These are phyloP conservation scores for Chaetogeoica ovagalla DNA, from an alignment of 2,888 invertebrate genomes.

Conservation along the genomic window DNA sequence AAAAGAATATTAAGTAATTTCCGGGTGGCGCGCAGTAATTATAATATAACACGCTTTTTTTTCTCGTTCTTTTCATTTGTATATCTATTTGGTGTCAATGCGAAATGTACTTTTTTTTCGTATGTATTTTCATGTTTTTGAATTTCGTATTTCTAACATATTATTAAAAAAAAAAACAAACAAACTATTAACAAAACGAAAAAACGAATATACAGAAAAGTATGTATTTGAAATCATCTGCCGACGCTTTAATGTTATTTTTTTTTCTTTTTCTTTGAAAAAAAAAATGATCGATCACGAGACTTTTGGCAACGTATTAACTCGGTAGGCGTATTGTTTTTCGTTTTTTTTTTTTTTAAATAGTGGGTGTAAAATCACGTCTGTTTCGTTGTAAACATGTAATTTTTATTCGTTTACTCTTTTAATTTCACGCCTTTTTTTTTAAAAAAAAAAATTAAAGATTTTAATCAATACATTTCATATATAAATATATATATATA, in stretches of 20 bases:
- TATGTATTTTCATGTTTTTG: no score
- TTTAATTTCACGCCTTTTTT: neutral
- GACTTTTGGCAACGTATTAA: constrained; percentile 13
- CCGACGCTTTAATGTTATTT: neutral
- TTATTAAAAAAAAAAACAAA: no score
- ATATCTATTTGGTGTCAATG: no score
- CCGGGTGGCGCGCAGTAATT: no score
- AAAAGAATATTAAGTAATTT: no score
- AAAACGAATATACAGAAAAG: neutral
- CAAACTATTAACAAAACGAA: no score
- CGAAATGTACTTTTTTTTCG: no score
- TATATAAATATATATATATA: neutral
- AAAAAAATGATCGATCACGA: neutral
- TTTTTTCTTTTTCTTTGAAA: neutral
- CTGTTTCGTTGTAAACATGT: neutral
- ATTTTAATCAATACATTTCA: neutral
- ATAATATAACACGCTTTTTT: no score
- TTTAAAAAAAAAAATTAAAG: no score
- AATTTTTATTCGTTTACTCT: constrained; percentile 6
- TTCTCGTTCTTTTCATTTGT: no score
- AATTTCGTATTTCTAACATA: no score
- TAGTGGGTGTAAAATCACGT: constrained; percentile 6
- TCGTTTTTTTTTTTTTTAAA: neutral
- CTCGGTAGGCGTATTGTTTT: constrained; percentile 3
- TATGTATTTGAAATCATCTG: neutral